Conservation (phyloP, 2,113 vertebrate species). For the Atractosteus spatula region DNA sequence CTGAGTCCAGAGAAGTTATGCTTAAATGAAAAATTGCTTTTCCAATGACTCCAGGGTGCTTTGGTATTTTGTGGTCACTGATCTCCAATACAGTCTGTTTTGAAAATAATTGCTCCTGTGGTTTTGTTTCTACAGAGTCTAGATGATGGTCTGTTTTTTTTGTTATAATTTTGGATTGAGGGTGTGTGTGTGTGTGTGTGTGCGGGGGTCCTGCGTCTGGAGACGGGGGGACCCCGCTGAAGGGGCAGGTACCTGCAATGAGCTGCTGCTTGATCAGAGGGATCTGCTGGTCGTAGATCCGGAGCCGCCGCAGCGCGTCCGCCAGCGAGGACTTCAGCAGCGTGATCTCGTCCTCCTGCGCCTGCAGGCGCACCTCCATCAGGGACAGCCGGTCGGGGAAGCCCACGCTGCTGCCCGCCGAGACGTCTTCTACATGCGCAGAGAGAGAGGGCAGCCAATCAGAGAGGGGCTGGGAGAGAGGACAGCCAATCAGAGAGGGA, state of each 20-base stretch:
- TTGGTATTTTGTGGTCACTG: background rate
- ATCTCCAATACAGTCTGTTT: background rate
- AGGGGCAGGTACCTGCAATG: slow-evolving; percentile 50
- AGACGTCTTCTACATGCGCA: slow-evolving; percentile 52
- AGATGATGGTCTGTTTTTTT: slow-evolving; percentile 14
- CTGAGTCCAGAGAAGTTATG: background rate
- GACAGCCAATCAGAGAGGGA: no score
- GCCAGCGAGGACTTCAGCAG: slow-evolving; percentile 83
- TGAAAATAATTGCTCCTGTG: background rate
- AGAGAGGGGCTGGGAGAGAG: no score
- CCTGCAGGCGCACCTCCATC: slow-evolving; percentile 74
- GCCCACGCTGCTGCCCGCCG: slow-evolving; percentile 56
- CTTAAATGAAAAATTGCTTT: background rate
- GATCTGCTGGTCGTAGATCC: slow-evolving; percentile 66
- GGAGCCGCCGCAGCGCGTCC: slow-evolving; percentile 73
- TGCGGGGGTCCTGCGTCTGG: no score
- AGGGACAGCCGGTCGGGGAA: slow-evolving; percentile 52
- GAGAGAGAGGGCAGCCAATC: background rate
- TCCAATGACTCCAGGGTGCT: background rate
- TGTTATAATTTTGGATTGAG: no score
- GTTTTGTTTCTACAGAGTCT: slow-evolving; percentile 8
- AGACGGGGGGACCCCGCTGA: background rate
- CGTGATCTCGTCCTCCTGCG: slow-evolving; percentile 84
- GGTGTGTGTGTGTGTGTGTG: no score
- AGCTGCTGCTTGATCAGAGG: slow-evolving; percentile 68